Evolutionary conservation across 2,888 invertebrate species (phyloP).

Genomic region (Stenchaetothrips biformis): DNA sequence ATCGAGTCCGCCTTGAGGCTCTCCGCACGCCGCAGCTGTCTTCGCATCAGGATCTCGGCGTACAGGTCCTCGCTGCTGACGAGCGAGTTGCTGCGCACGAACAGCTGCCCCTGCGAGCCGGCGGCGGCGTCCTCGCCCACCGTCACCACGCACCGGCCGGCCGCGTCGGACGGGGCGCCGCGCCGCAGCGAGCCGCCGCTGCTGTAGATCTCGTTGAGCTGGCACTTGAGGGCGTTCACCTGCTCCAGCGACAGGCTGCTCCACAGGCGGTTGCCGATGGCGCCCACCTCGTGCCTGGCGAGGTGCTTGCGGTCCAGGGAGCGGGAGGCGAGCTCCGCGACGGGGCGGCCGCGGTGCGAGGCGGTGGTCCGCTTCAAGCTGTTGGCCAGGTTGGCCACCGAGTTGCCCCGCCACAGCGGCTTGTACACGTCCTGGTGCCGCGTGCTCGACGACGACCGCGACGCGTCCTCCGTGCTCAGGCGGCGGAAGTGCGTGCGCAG

Average conservation of each 20-base stretch:
- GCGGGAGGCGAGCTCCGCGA: constrained; percentile 32
- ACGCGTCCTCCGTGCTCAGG: background rate
- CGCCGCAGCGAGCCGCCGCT: constrained; percentile 43
- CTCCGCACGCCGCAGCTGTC: constrained; percentile 46
- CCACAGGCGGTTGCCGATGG: constrained; percentile 69
- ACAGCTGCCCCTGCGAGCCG: constrained; percentile 40
- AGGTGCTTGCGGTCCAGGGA: constrained; percentile 31
- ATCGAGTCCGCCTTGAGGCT: constrained; percentile 55
- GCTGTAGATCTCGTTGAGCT: constrained; percentile 75
- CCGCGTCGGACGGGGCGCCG: constrained; percentile 43
- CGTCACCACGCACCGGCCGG: constrained; percentile 55
- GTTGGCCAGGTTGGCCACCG: constrained; percentile 73
- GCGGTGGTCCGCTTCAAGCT: constrained; percentile 43
- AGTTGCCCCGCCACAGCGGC: constrained; percentile 77
- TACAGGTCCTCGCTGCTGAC: constrained; percentile 41
- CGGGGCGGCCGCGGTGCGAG: constrained; percentile 40
- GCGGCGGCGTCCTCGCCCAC: constrained; percentile 47
- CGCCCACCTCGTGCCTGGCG: constrained; percentile 33
- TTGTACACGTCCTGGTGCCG: constrained; percentile 63
- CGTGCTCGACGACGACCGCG: background rate
- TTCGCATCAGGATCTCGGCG: constrained; percentile 40
- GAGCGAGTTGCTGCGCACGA: constrained; percentile 50
- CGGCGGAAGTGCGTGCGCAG: constrained; percentile 65
- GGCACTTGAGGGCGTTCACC: constrained; percentile 71
- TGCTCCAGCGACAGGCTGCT: constrained; percentile 81